phyloP scores from a whole-genome alignment of 2,888 invertebrate genomes.

The Ectobius pallidus region DNA sequence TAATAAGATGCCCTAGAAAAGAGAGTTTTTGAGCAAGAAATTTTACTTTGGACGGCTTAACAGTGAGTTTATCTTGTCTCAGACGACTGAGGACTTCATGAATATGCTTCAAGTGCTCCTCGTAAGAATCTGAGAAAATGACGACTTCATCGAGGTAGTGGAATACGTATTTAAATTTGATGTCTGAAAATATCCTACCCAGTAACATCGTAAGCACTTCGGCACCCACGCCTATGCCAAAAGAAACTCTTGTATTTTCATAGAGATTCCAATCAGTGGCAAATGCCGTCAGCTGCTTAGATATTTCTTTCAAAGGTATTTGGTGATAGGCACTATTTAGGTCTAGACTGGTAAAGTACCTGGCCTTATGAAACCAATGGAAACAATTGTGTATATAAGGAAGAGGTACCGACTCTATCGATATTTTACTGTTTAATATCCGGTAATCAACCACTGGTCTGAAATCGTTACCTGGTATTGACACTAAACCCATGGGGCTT shows the following conservation, averaged over 20 bases:
- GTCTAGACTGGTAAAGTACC: background rate
- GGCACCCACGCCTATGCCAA: background rate
- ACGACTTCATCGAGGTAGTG: conserved; percentile 2
- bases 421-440: background rate
- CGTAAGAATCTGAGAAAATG: too few species aligned
- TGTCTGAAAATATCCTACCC: background rate
- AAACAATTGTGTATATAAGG: background rate
- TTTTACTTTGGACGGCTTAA: background rate
- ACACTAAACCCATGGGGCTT: background rate
- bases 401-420: background rate
- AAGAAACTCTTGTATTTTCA: background rate
- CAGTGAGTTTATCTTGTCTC: background rate
- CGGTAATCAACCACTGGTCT: background rate
- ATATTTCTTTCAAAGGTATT: background rate
- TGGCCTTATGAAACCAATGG: too few species aligned
- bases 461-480: background rate
- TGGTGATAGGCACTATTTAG: background rate
- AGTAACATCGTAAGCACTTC: background rate
- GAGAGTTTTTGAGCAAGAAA: background rate
- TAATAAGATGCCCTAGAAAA: background rate
- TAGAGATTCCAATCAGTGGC: too few species aligned
- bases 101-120: background rate
- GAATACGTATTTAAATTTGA: too few species aligned
- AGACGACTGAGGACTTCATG: background rate
- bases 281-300: background rate